Evolutionary conservation across 2,888 invertebrate genomes (phyloP).

Genomic region (Lucinisca nassula): DNA sequence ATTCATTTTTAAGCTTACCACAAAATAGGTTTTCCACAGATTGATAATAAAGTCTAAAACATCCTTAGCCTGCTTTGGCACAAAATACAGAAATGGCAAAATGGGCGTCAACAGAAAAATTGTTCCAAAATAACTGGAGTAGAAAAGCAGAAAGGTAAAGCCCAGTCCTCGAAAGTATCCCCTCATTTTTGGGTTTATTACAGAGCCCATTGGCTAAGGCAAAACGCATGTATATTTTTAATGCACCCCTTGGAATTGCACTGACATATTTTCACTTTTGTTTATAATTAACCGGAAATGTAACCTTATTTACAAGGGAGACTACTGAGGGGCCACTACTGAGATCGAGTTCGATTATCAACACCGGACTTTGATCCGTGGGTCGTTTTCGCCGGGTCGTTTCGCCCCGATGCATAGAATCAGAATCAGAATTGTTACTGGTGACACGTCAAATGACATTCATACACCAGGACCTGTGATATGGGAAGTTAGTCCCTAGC

Average conservation of each 20-base stretch:
- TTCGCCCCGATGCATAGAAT: no score
- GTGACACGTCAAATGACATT: no score
- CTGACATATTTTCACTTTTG: no score
- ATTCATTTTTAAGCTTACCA: constrained; percentile 89
- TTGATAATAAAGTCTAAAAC: constrained; percentile 92
- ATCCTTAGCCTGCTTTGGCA: constrained; percentile 91
- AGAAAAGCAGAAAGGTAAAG: constrained; percentile 74
- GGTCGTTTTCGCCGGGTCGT: no score
- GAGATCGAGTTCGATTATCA: no score
- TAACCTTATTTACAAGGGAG: constrained; percentile 1
- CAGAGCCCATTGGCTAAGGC: constrained; percentile 12
- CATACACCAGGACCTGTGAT: no score
- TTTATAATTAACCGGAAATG: constrained; percentile 16
- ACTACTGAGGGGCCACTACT: neutral
- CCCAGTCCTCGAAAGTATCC: constrained; percentile 67
- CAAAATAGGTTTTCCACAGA: constrained; percentile 94
- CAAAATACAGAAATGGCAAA: constrained; percentile 92
- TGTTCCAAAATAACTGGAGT: constrained; percentile 88
- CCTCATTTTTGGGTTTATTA: constrained; percentile 8
- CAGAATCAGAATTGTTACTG: no score
- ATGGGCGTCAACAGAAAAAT: constrained; percentile 91
- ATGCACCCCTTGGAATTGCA: no score
- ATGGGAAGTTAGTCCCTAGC: no score
- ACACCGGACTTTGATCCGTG: no score
- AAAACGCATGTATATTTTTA: no score